Percentiles rank a stretch among this genome's conserved stretches.
phyloP scores from a whole-genome alignment of 2,113 vertebrate species.

The Archocentrus centrarchus region DNA sequence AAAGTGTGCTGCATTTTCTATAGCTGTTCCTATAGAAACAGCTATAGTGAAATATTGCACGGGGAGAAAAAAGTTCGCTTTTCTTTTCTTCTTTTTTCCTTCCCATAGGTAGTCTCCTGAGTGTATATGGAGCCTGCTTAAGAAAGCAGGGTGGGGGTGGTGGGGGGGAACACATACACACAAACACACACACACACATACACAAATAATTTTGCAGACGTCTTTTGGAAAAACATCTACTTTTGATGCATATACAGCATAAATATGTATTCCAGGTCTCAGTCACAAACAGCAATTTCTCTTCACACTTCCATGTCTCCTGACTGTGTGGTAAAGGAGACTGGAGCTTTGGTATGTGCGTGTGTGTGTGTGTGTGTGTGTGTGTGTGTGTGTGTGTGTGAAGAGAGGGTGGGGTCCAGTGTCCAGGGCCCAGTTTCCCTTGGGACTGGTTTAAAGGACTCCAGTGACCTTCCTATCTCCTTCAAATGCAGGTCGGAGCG shows the following conservation, averaged over 20 bases:
- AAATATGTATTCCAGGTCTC: conserved; percentile 57
- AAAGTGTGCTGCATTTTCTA: conserved; percentile 66
- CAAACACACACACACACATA: conserved; percentile 3
- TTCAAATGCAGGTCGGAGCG: conserved; percentile 51
- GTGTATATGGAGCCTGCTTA: conserved; percentile 31
- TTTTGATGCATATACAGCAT: conserved; percentile 46
- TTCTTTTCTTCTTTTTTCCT: conserved; percentile 1
- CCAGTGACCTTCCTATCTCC: conserved; percentile 65
- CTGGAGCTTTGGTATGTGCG: neutral
- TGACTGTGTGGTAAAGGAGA: neutral
- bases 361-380: neutral
- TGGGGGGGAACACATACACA: neutral
- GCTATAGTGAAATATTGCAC: conserved; percentile 51
- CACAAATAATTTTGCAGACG: conserved; percentile 38
- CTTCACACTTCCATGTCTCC: conserved; percentile 21
- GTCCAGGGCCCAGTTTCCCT: conserved; percentile 59
- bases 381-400: neutral
- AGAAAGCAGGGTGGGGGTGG: neutral
- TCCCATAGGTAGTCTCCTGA: conserved; percentile 18
- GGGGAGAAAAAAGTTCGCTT: neutral
- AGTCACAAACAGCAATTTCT: conserved; percentile 48
- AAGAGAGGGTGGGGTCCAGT: conserved; percentile 19
- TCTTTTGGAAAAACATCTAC: conserved; percentile 47
- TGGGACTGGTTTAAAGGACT: conserved; percentile 61
- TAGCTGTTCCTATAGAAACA: conserved; percentile 1